phyloP scores from a whole-genome alignment of 2,113 vertebrate species.

The Circaetus cinerascens region DNA sequence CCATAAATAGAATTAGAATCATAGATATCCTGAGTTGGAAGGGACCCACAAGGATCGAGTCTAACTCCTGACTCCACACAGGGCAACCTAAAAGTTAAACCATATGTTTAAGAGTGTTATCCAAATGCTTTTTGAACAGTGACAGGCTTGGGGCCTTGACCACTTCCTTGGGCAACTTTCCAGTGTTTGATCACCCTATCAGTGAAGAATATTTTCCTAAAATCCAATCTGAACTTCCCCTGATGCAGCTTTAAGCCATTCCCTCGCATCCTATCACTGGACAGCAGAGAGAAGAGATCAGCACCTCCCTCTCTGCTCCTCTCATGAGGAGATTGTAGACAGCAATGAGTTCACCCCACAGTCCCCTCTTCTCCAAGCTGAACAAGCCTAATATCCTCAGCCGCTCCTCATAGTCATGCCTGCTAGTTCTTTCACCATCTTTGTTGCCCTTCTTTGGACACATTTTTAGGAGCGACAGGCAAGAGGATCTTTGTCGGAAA shows the following conservation, averaged over 20 bases:
- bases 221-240: not conserved
- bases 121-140: not conserved
- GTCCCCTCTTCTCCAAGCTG: not conserved
- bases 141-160: not conserved
- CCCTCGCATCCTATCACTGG: not conserved
- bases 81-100: not conserved
- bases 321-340: not conserved
- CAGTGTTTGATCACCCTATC: not conserved
- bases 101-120: not conserved
- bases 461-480: not conserved
- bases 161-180: not conserved
- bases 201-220: not conserved
- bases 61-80: not conserved
- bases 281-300: not conserved
- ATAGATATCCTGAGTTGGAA: not conserved
- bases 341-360: not conserved
- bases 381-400: not conserved
- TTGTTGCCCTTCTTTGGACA: not conserved
- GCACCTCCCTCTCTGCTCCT: not conserved
- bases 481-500: not conserved
- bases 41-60: not conserved
- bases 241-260: not conserved
- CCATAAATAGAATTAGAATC: not conserved
- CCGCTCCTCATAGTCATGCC: fast-evolving
- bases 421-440: not conserved